Base-by-base conservation (phyloP, 2,888 invertebrate species). In the Tryphoninae sp. region DNA sequence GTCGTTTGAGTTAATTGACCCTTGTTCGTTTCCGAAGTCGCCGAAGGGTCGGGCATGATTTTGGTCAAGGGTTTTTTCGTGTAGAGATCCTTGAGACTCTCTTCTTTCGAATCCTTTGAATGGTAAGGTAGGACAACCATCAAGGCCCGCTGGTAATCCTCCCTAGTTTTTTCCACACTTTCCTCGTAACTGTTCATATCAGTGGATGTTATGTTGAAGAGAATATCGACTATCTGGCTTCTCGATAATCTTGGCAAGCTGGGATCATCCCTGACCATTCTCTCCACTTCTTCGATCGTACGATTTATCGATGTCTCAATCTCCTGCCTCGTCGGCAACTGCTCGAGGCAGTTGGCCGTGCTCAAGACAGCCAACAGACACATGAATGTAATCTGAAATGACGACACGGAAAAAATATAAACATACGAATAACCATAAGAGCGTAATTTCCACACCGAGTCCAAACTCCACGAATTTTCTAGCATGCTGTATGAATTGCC, bases 51-150 rank as follows among this genome's bases (percentile, higher is more conserved):
- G 0, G 91, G 92, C 26, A 95, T 92, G 62, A 95, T 93, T 88
- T 94, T 93, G 0, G 94, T 93, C 81, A 95, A 92, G 0, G 96
- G 95, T 61, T 94, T 93, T 89, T 94, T 94, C 2, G 95, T 95
- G 86, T 94, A 95, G 0, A 95, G 89, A 85, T 95, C 95, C 87
- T 95, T 94, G 69, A 95, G 91, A 78, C 90, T 91, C 4, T 93
- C 94, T 3, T 93, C 92, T 1, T 93, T 93, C 0, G 93, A 93
- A 84, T 94, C 94, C 51, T 94, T 92, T 6, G 94, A 93, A 62
- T 94, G 94, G 86, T 95, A 94, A 0, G 96, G 95, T 85, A 95
- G 91, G 0, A 96, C 96, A 0, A 95, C 94, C 94, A 94, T 95
- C 19, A 96, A 89, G 0, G 95, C 94, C 84, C 93, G 92, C 67